Evolutionary conservation across 64 coral and sea anemone genomes (phyloP).

Genomic region (Montipora cactus): DNA sequence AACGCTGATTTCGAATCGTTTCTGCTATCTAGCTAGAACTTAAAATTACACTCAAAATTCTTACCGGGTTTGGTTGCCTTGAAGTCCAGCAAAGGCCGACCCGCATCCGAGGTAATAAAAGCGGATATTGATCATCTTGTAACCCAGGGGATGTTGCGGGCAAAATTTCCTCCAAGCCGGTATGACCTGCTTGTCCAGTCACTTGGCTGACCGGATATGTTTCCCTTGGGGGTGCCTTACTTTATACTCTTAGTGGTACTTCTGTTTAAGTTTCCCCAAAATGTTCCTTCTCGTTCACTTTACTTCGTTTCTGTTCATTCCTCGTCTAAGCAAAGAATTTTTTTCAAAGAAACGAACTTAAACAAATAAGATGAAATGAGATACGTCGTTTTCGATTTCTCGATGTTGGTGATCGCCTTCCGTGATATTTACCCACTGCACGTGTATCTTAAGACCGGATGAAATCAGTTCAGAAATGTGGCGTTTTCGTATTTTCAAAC

Average conservation of each 20-base stretch:
- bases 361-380: neutral
- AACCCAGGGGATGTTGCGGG: neutral
- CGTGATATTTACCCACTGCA: neutral
- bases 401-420: neutral
- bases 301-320: neutral
- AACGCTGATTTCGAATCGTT: neutral
- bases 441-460: neutral
- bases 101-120: conserved; percentile 10
- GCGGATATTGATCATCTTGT: conserved; percentile 45
- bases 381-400: neutral
- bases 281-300: neutral
- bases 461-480: neutral
- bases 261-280: neutral
- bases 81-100: conserved; percentile 19
- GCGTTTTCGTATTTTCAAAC: neutral
- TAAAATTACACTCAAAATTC: neutral
- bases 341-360: neutral
- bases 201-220: conserved; percentile 9
- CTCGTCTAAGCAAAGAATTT: neutral
- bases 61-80: conserved; percentile 6
- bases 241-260: too few species aligned
- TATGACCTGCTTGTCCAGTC: conserved; percentile 37
- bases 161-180: neutral
- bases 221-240: neutral
- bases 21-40: neutral